Evolutionary conservation across 2,888 invertebrate species (phyloP), one percentile per base, ranked within the genome.

Genomic region (Helobdella robusta): DNA sequence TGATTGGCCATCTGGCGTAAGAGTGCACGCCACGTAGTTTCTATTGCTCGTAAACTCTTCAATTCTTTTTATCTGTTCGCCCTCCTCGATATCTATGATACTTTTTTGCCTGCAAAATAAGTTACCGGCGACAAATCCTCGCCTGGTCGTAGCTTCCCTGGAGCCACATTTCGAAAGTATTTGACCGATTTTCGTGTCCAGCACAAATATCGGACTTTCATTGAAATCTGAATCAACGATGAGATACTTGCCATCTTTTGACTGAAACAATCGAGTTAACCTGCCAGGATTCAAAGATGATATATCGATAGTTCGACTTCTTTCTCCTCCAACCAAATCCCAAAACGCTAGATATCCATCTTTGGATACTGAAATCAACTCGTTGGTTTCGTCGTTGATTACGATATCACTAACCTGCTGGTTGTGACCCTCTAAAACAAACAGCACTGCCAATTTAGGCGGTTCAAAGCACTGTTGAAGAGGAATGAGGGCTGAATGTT

Each of bases 401-500:
- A 66, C 32, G 44, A 72, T 59, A 36, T 71, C 71, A 28, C 66
- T 63, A 11, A 72, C 69, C 3, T 64, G 61, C 63, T 72, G 69
- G 30, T 64, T 64, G 68, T 72, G 72, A 34, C 72, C 72, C 59
- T 72, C 72, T 2, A 72, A 66, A 15, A 72, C 67, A 60, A 70
- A 71, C 25, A 67, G 65, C 20, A 72, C 68, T 66, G 68, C 66
- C 2, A 67, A 66, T 5, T 60, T 60, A 8, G 71, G 70, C 2
- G 70, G 59, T 54, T 72, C 72, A 46, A 70, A 72, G 64, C 72
- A 71, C 63, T 70, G 71, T 32, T 68, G 65, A n/a, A 72, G 48
- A 2, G 72, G 72, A 18, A 72, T 48, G 6, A 72, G 46, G 28
- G 70, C 67, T 5, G 72, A 70, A 46, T 93, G 87, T 61, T 85